Evolutionary conservation across 2,113 vertebrate genomes (phyloP).

Genomic region (Rhea americana): DNA sequence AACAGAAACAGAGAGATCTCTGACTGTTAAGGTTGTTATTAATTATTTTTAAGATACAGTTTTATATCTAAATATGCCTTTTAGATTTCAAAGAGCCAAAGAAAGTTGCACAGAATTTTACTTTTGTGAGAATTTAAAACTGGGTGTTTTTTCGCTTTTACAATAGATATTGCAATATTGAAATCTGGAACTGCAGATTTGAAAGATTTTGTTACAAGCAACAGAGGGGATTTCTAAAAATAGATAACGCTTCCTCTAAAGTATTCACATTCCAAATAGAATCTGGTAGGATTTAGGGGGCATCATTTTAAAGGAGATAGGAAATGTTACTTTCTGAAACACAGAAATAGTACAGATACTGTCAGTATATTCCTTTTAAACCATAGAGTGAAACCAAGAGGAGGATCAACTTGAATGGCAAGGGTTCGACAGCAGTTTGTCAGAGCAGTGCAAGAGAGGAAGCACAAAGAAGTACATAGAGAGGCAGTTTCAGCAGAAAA

Average conservation of each 20-base stretch:
- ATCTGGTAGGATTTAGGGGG: neutral
- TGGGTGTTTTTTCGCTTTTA: neutral
- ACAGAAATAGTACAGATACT: neutral
- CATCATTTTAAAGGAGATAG: neutral
- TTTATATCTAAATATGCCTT: neutral
- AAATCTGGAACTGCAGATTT: conserved; percentile 1
- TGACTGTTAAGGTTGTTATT: conserved; percentile 3
- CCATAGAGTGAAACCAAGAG: neutral
- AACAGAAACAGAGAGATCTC: neutral
- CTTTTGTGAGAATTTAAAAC: neutral
- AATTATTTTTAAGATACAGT: conserved; percentile 21
- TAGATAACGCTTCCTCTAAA: conserved; percentile 8
- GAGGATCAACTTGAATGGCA: neutral
- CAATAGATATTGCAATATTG: neutral
- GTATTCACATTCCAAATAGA: conserved; percentile 39
- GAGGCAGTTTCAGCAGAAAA: neutral
- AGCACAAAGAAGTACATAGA: neutral
- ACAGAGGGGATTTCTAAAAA: conserved; percentile 29
- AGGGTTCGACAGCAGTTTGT: neutral
- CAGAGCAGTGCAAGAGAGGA: neutral
- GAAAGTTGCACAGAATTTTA: neutral
- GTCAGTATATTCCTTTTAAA: neutral
- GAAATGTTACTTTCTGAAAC: neutral
- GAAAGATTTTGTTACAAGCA: conserved; percentile 17
- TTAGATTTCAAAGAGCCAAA: neutral